phyloP scores from a whole-genome alignment of 2,888 invertebrate species.

The Hedya salicella region DNA sequence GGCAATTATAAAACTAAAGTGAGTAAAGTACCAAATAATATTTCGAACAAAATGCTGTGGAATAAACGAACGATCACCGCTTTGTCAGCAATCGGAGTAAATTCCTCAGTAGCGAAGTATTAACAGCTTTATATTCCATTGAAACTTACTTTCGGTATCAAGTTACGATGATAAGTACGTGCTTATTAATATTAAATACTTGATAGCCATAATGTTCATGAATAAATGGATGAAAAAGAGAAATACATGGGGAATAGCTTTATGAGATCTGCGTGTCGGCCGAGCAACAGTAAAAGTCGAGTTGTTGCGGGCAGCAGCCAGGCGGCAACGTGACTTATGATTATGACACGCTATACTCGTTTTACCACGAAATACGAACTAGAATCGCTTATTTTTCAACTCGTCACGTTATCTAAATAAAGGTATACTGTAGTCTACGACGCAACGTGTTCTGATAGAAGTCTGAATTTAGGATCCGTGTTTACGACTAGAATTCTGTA shows the following conservation, averaged over 20 bases:
- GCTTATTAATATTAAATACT: conserved; percentile 52
- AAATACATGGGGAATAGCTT: conserved; percentile 52
- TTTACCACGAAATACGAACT: conserved; percentile 25
- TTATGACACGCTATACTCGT: conserved; percentile 4
- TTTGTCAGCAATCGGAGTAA: too few relatives aligned
- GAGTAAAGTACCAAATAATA: too few relatives aligned
- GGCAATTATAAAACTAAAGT: too few relatives aligned
- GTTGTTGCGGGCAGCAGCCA: conserved; percentile 49
- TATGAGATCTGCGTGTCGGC: conserved; percentile 55
- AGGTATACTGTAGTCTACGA: conserved; percentile 13
- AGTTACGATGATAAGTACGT: conserved; percentile 8
- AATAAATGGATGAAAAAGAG: conserved; percentile 54
- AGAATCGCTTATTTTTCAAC: conserved; percentile 1
- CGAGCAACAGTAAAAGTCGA: conserved; percentile 52
- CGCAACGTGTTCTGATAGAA: conserved; percentile 51
- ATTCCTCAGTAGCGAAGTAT: too few relatives aligned
- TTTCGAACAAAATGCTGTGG: too few relatives aligned
- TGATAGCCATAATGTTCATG: conserved; percentile 54
- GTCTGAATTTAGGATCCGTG: conserved; percentile 53
- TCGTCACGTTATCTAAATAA: conserved; percentile 8
- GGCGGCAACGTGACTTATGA: conserved; percentile 40
- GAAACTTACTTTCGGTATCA: conserved; percentile 9
- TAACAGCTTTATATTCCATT: not conserved
- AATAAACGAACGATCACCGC: too few relatives aligned
- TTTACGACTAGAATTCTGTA: conserved; percentile 46